A percentile compares a stretch with the other conserved stretches of the same genome.
Evolutionary conservation across 64 coral and sea anemone genomes (phyloP).

Genomic region (Stichodactyla mertensii): DNA sequence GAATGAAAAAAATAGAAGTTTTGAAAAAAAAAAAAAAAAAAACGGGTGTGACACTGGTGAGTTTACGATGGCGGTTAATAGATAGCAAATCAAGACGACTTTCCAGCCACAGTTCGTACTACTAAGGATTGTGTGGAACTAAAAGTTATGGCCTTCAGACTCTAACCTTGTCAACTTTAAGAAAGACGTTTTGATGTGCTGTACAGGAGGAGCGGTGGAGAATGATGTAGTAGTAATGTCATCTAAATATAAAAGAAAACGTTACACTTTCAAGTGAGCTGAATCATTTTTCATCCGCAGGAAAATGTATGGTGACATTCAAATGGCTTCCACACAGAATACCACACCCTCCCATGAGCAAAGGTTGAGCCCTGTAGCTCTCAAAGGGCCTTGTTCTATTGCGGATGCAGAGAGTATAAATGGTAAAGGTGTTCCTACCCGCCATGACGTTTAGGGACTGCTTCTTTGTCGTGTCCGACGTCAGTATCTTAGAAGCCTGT

Average conservation of each 20-base stretch:
- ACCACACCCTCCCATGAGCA: too few relatives aligned
- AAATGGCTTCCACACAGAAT: background rate
- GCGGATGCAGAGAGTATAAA: too few relatives aligned
- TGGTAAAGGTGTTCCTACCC: slow-evolving; percentile 16
- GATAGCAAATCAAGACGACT: background rate
- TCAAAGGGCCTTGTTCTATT: too few relatives aligned
- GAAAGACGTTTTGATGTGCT: slow-evolving; percentile 54
- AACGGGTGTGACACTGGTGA: background rate
- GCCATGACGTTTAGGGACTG: slow-evolving; percentile 62
- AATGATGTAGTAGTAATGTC: slow-evolving; percentile 85
- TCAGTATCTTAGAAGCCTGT: slow-evolving; percentile 81
- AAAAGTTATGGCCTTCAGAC: background rate
- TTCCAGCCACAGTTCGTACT: background rate
- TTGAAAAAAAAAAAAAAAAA: too few relatives aligned
- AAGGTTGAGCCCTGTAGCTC: too few relatives aligned
- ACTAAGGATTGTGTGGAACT: background rate
- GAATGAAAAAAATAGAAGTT: background rate
- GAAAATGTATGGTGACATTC: background rate
- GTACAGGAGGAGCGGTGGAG: slow-evolving; percentile 68
- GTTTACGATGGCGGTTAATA: background rate
- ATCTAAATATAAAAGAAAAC: slow-evolving; percentile 42
- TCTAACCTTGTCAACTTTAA: slow-evolving; percentile 65
- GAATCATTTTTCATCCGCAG: background rate
- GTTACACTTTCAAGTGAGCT: background rate
- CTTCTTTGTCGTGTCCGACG: slow-evolving; percentile 38